These are phyloP conservation scores for Priocnemis perturbator DNA, from an alignment of 2,888 invertebrate species.

Conservation along the genomic window DNA sequence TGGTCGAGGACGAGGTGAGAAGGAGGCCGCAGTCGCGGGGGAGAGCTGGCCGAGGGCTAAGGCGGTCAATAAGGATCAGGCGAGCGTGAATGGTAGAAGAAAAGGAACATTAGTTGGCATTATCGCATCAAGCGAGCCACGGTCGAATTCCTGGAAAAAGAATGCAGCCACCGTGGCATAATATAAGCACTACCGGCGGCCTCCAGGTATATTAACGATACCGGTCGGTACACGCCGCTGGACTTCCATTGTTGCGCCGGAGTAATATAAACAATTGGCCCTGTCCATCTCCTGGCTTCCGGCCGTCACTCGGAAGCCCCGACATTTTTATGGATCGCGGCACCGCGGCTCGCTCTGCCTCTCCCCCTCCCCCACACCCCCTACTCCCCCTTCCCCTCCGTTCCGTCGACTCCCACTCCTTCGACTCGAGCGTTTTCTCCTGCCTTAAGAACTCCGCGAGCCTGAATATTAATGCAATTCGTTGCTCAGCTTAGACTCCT, in stretches of 20 bases:
- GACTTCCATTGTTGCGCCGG: slow-evolving; percentile 69
- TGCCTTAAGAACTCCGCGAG: slow-evolving; percentile 51
- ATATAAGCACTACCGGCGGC: slow-evolving; percentile 39
- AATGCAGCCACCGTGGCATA: slow-evolving; percentile 52
- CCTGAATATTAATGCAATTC: slow-evolving; percentile 56
- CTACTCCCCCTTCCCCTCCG: slow-evolving; percentile 15
- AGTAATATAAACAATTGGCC: slow-evolving; percentile 74
- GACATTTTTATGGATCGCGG: slow-evolving; percentile 74
- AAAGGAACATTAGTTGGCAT: slow-evolving; percentile 61
- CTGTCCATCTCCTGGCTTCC: slow-evolving; percentile 73
- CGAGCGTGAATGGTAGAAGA: slow-evolving; percentile 62
- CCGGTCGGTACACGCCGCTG: slow-evolving; percentile 54
- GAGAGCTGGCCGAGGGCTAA: slow-evolving; percentile 17
- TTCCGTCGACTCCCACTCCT: slow-evolving; percentile 26
- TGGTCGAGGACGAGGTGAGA: background rate
- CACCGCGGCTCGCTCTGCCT: too few relatives aligned
- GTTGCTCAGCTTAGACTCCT: background rate
- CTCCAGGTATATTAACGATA: slow-evolving; percentile 46
- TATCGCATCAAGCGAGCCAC: slow-evolving; percentile 59
- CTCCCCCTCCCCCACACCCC: too few relatives aligned
- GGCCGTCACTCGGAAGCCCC: slow-evolving; percentile 73
- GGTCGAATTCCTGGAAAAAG: slow-evolving; percentile 71
- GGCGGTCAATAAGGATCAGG: slow-evolving; percentile 51
- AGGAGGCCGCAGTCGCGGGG: background rate
- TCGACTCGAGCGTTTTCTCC: slow-evolving; percentile 40